Evolutionary conservation across 2,888 invertebrate genomes (phyloP), one percentile per base, ranked within the genome.

Genomic region (Meiosimyza decipiens): DNA sequence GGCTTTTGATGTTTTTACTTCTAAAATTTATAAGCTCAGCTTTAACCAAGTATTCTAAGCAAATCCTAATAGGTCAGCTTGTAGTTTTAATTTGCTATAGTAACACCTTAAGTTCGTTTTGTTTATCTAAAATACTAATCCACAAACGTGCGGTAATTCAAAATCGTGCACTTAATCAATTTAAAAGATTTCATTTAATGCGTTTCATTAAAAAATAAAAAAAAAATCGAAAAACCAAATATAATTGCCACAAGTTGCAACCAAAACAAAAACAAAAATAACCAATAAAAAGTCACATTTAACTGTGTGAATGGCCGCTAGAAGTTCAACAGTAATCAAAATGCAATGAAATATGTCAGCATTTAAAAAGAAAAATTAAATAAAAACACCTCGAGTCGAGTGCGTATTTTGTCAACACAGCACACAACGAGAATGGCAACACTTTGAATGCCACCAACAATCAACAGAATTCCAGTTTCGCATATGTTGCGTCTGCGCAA

Each of bases 111-210:
- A 55, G 28, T 63, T 57, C 55, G 55, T 15, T 9, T 40, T 49
- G 47, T 40, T 72, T 72, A 72, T 71, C 67, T 71, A 40, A 65
- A 72, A 71, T 57, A 40, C 50, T 62, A 72, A 68, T 69, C 72
- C 63, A 51, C 49, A 65, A 72, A 68, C 68, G 68, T 69, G 72
- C 60, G 67, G 67, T 49, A 63, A 72, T 72, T 72, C 67, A 67
- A 66, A 72, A 64, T 72, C 68, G 72, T 64, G 68, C 72, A 72
- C 63, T 72, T 63, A 68, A 72, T 72, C 72, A 72, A 67, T 67
- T 52, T 69, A 13, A 60, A 59, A 57, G 68, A 68, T 68, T 57
- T 68, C 57, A 59, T 59, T 72, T 49, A 72, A 72, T 72, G 72
- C 72, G 72, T 68, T 72, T 22, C 22, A 54, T 62, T 62, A 51